These are phyloP conservation scores for Pseudoips prasinana DNA, from an alignment of 2,888 invertebrate genomes.

Conservation along the genomic window DNA sequence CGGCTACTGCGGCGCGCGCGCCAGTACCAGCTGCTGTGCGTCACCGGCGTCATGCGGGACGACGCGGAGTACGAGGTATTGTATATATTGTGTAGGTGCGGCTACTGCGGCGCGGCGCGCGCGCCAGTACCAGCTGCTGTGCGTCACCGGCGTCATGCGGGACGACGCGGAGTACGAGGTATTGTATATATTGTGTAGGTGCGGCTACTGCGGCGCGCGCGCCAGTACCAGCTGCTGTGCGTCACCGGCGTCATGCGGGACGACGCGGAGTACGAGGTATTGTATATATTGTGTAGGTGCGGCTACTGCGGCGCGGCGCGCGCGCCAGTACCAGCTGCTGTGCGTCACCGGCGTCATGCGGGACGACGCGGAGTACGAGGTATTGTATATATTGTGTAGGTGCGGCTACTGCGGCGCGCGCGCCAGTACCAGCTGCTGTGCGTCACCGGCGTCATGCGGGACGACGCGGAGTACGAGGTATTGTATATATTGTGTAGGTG, in stretches of 20 bases:
- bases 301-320: constrained; percentile 40
- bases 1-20: background rate
- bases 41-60: background rate
- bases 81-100: background rate
- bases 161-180: background rate
- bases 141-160: background rate
- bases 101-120: constrained; percentile 20
- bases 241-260: background rate
- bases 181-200: constrained; percentile 47
- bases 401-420: constrained; percentile 56
- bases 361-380: background rate
- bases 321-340: constrained; percentile 89
- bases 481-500: constrained; percentile 6
- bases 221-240: background rate
- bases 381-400: constrained; percentile 80
- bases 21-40: constrained; percentile 1
- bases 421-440: background rate
- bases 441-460: background rate
- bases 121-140: constrained; percentile 78
- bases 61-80: background rate
- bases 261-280: background rate
- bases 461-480: background rate
- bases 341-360: background rate
- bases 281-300: constrained; percentile 14
- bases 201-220: constrained; percentile 70